Conservation (phyloP, 2,113 vertebrate genomes). For the Nothoprocta perdicaria region DNA sequence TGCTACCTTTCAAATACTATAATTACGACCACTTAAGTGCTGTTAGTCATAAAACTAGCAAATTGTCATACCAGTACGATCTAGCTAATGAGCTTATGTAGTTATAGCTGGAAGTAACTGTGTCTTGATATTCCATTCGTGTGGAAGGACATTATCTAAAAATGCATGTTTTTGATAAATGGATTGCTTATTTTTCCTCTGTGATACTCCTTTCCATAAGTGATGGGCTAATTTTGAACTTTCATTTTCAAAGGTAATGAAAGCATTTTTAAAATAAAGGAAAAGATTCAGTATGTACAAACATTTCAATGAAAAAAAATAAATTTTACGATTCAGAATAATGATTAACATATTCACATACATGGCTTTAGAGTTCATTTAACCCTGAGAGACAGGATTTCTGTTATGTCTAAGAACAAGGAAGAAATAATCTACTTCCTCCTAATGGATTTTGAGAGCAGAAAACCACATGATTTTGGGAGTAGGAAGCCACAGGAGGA, state of each 20-base stretch:
- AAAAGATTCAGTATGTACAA: neutral
- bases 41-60: slow-evolving; percentile 24
- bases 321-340: neutral
- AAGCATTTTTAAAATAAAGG: neutral
- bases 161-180: slow-evolving; percentile 4
- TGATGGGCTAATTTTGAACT: neutral
- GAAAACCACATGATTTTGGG: neutral
- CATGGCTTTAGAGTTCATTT: slow-evolving; percentile 16
- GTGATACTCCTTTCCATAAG: neutral
- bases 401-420: neutral
- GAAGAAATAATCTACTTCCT: neutral
- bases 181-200: neutral
- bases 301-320: neutral
- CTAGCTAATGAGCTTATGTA: slow-evolving; percentile 30
- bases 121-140: neutral
- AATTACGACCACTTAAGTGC: slow-evolving; percentile 50
- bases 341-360: neutral
- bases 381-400: neutral
- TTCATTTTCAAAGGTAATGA: neutral
- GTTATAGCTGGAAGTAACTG: slow-evolving; percentile 23
- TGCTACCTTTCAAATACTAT: slow-evolving; percentile 52
- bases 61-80: slow-evolving; percentile 29
- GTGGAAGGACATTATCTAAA: slow-evolving; percentile 32
- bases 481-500: neutral
- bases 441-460: neutral